Evolutionary conservation across 2,888 invertebrate genomes (phyloP), one percentile per base, ranked within the genome.

Genomic region (Ligdia adustata): DNA sequence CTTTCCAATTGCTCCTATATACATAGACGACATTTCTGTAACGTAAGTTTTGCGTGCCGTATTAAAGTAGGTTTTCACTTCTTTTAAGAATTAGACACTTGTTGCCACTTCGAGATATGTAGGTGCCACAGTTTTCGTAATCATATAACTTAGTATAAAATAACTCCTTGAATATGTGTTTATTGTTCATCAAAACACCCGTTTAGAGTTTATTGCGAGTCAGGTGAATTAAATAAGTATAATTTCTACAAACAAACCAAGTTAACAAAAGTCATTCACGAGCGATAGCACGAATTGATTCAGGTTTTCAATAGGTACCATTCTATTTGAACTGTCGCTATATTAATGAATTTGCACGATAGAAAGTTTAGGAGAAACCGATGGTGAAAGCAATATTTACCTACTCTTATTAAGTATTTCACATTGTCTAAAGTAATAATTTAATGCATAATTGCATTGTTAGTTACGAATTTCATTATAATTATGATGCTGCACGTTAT

Each of bases 271-370:
- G 26, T 15, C 6, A 37, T 9, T 7, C 9, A 27, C 7, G 4
- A 37, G 12, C 37, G 27, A 16, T 41, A 26, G 39, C 50, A 44
- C 45, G 41, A 53, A 52, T 38, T 48, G 45, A 52, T 47, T 50
- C 38, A 27, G 31, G 22, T 31, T 16, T 16, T 29, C 11, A 24
- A 43, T 12, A 9, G 9, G 20, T 35, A 43, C 37, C 33, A 47
- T 35, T 55, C 31, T 22, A 13, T 26, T 32, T 32, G 14, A 27
- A 24, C 43, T 54, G 63, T 65, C 62, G 72, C 66, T 62, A 69
- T 71, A 63, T 69, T 70, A 75, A 69, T 71, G 65, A 68, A 72
- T 72, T 72, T 71, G 64, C 67, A 62, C 69, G 61, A 72, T 74
- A 65, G 66, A 68, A 68, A 69, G 68, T 67, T 59, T 39, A 35